Percentiles rank a stretch among this genome's conserved stretches.
phyloP scores from a whole-genome alignment of 1,140 invertebrate genomes.

The Charaxes varanes region DNA sequence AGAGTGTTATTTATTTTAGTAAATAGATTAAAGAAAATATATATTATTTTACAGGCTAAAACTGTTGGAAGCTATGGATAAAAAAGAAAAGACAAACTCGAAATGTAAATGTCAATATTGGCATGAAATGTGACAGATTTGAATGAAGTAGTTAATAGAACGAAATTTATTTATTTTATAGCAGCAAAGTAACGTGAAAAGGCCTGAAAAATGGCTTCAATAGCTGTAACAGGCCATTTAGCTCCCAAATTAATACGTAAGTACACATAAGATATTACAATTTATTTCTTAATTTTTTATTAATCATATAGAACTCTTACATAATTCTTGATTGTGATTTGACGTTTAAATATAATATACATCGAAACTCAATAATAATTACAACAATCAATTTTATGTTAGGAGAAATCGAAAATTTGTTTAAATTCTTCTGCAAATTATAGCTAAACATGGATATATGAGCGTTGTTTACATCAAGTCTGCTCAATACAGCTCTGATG shows the following conservation, averaged over 20 bases:
- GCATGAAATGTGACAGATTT: no score
- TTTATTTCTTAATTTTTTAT: conserved; percentile 6
- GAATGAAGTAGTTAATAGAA: not conserved
- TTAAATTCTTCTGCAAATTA: conserved; percentile 16
- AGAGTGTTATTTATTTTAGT: no score
- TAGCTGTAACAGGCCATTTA: conserved; percentile 52
- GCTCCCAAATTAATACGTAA: conserved; percentile 51
- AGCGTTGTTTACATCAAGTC: conserved; percentile 61
- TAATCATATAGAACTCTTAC: conserved; percentile 22
- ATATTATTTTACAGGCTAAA: no score
- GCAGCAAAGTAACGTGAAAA: not conserved
- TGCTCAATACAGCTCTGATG: conserved; percentile 49
- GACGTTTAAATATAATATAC: conserved; percentile 4
- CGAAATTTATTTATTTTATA: no score
- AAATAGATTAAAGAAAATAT: no score
- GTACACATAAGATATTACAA: conserved; percentile 18
- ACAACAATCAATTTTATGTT: conserved; percentile 7
- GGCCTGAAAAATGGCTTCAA: conserved; percentile 59
- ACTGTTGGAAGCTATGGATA: no score
- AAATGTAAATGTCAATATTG: no score
- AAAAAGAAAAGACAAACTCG: no score
- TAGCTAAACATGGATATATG: conserved; percentile 51
- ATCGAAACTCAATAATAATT: conserved; percentile 2
- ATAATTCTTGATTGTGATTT: conserved; percentile 23
- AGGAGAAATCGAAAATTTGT: conserved; percentile 6